phyloP scores from a whole-genome alignment of 1,140 invertebrate species.

The Callitettix versicolor region DNA sequence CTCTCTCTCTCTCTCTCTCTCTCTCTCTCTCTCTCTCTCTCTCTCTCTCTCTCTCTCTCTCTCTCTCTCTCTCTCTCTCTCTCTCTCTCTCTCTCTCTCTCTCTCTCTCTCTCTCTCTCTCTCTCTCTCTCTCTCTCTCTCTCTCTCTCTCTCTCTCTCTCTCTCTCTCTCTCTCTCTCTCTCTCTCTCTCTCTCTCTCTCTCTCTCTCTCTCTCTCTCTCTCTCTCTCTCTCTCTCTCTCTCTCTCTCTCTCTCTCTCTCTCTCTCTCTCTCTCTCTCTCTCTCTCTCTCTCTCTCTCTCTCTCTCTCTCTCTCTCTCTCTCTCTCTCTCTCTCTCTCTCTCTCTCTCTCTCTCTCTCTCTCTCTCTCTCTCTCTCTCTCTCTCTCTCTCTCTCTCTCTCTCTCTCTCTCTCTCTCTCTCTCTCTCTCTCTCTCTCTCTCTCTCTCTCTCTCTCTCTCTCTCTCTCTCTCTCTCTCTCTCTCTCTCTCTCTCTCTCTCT shows the following conservation, averaged over 20 bases:
- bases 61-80: slow-evolving; percentile 14
- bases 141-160: slow-evolving; percentile 15
- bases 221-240: neutral
- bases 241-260: slow-evolving; percentile 12
- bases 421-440: slow-evolving; percentile 10
- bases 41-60: slow-evolving; percentile 13
- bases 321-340: slow-evolving; percentile 12
- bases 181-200: slow-evolving; percentile 11
- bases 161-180: slow-evolving; percentile 12
- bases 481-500: neutral
- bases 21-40: slow-evolving; percentile 14
- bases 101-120: slow-evolving; percentile 15
- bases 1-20: slow-evolving; percentile 15
- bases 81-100: slow-evolving; percentile 9
- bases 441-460: slow-evolving; percentile 8
- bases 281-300: slow-evolving; percentile 13
- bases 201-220: slow-evolving; percentile 8
- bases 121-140: slow-evolving; percentile 15
- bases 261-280: slow-evolving; percentile 7
- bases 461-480: neutral
- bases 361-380: slow-evolving; percentile 7
- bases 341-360: slow-evolving; percentile 7
- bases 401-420: slow-evolving; percentile 10
- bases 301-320: slow-evolving; percentile 13
- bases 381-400: slow-evolving; percentile 10